A percentile compares a stretch with the other conserved stretches of the same genome.
Conservation (phyloP, 1,140 invertebrate species). For the Araneus ventricosus region DNA sequence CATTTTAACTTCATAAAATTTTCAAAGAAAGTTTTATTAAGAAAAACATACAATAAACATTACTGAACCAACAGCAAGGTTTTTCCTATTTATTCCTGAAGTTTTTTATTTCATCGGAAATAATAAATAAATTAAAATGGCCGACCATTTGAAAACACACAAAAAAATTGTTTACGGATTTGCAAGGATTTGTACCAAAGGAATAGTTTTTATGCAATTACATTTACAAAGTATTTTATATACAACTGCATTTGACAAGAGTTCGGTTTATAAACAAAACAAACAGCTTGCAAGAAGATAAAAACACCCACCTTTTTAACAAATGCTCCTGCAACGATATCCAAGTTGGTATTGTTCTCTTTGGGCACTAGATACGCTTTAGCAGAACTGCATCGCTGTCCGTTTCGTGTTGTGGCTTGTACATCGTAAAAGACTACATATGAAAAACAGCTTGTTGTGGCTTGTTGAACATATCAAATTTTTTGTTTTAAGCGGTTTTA, state of each 20-base stretch:
- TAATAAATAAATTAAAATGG: too few relatives aligned
- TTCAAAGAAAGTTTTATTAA: too few relatives aligned
- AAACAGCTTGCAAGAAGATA: not conserved
- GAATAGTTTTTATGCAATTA: not conserved
- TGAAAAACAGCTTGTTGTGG: not conserved
- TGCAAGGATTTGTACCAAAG: not conserved
- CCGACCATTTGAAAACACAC: too few relatives aligned
- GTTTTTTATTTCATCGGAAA: too few relatives aligned
- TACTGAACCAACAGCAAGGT: too few relatives aligned
- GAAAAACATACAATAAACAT: too few relatives aligned
- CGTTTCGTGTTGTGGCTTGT: conserved; percentile 92
- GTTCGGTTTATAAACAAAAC: too few relatives aligned
- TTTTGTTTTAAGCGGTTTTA: not conserved
- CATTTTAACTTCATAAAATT: not conserved
- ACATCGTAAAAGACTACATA: conserved; percentile 79
- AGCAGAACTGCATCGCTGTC: conserved; percentile 92
- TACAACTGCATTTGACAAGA: too few relatives aligned
- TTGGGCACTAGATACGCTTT: conserved; percentile 93
- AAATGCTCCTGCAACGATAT: conserved; percentile 91
- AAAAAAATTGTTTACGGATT: too few relatives aligned
- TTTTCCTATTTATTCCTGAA: too few relatives aligned
- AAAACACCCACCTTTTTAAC: conserved; percentile 86
- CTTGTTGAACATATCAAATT: not conserved
- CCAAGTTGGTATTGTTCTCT: conserved; percentile 89
- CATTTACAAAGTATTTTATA: not conserved